Evolutionary conservation across 2,113 vertebrate genomes (phyloP).

Genomic region (Indicator indicator): DNA sequence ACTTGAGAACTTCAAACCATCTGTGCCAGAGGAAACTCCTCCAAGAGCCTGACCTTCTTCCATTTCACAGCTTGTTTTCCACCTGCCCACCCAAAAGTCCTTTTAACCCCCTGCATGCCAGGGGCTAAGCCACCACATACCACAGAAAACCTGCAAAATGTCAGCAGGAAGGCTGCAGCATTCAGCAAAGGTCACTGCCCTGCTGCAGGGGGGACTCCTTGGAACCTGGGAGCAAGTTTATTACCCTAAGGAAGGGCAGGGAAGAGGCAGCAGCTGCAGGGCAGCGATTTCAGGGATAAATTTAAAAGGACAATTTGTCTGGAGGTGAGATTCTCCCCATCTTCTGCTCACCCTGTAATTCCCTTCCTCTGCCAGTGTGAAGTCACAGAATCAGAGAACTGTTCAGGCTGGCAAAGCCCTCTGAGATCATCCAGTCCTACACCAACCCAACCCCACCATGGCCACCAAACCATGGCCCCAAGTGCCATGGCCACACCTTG

Average conservation of each 20-base stretch:
- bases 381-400: not conserved
- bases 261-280: not conserved
- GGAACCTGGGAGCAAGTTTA: not conserved
- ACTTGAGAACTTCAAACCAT: conserved; percentile 22
- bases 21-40: conserved; percentile 26
- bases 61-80: conserved; percentile 58
- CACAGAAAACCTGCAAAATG: not conserved
- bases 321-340: not conserved
- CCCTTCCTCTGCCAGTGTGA: not conserved
- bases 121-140: not conserved
- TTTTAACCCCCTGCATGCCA: conserved; percentile 48
- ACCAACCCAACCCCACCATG: no score
- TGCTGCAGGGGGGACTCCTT: rapidly evolving
- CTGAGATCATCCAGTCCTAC: no score
- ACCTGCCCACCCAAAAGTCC: conserved; percentile 8
- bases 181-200: not conserved
- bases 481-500: no score
- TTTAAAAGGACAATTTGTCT: not conserved
- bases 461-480: no score
- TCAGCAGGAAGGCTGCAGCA: rapidly evolving
- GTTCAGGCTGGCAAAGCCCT: no score
- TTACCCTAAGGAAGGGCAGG: not conserved
- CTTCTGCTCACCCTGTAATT: not conserved
- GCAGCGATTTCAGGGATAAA: not conserved
- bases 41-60: conserved; percentile 36